Evolutionary conservation across 2,113 vertebrate genomes (phyloP).

Genomic region (Miniopterus natalensis): DNA sequence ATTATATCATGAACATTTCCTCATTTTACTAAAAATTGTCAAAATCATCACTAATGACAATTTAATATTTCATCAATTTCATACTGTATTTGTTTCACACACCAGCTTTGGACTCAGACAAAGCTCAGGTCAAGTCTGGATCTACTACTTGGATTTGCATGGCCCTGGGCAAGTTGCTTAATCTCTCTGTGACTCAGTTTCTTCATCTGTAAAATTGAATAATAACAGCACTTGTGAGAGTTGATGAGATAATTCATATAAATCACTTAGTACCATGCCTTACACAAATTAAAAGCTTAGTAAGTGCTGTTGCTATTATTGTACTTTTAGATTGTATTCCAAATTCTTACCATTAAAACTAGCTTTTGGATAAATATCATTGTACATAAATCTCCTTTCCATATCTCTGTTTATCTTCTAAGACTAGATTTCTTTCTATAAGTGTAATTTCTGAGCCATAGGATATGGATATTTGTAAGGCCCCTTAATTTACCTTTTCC

Average conservation of each 20-base stretch:
- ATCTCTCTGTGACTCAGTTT: background rate
- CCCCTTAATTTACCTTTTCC: background rate
- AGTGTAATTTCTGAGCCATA: background rate
- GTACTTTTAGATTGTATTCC: background rate
- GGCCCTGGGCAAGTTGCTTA: background rate
- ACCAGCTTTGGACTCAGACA: background rate
- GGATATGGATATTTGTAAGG: background rate
- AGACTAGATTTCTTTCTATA: conserved; percentile 40
- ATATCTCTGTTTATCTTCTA: conserved; percentile 8
- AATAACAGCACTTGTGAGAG: background rate
- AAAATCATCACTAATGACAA: background rate
- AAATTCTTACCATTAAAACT: conserved; percentile 45
- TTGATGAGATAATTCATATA: background rate
- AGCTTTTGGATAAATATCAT: background rate
- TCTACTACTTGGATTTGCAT: background rate
- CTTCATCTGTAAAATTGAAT: conserved; percentile 34
- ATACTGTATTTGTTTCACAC: background rate
- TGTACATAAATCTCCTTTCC: background rate
- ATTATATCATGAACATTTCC: background rate
- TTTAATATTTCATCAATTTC: background rate
- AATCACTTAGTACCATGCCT: background rate
- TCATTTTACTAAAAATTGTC: conserved; percentile 45
- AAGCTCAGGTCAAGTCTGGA: background rate
- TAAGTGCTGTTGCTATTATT: background rate
- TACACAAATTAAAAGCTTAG: conserved; percentile 23